Evolutionary conservation across 2,113 vertebrate species (phyloP), one percentile per base, ranked within the genome.

Genomic region (Meles meles): DNA sequence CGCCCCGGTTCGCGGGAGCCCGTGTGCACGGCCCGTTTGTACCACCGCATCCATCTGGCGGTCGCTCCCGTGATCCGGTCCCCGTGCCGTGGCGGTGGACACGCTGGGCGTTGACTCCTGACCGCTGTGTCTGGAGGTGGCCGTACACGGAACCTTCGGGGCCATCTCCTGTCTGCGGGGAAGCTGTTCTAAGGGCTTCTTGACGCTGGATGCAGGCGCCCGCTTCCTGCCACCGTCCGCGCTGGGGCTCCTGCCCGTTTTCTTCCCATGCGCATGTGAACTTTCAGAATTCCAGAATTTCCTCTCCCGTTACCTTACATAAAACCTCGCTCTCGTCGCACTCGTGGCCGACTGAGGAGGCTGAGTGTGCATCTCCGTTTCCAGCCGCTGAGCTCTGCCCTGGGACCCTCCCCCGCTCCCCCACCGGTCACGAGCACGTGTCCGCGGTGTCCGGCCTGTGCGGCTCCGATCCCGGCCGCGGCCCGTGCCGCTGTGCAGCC

Each of bases 141-240:
- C 13, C 29, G 5, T 31, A 0, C 61, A 29, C 10, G 29, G 14
- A 31, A 6, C 10, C 37, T 23, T 71, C 21, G 3, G n/a, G 37
- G 69, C 8, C 9, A 23, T 39, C 10, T 39, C 71, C 11, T 6
- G 71, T 1, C 20, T 7, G 10, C 21, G 71, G 37, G 71, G 71
- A 72, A 5, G 1, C 37, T 2, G 3, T 13, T 25, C 37, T 25
- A 0, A 39, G 1, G 13, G 37, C n/a, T 72, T 72, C 71, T 1
- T 3, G 37, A 12, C 0, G 71, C 37, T 4, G 37, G 72, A 17
- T 14, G 5, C 34, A 15, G 39, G 23, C 42, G 25, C 27, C 11
- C 3, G 39, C 6, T 29, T 9, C 23, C 25, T 17, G 42, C 13
- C 39, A 7, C 13, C 2, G 4, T 8, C 0, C 3, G 6, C 3